Conservation (phyloP, 2,888 invertebrate genomes). For the Leucophenga maculata region DNA sequence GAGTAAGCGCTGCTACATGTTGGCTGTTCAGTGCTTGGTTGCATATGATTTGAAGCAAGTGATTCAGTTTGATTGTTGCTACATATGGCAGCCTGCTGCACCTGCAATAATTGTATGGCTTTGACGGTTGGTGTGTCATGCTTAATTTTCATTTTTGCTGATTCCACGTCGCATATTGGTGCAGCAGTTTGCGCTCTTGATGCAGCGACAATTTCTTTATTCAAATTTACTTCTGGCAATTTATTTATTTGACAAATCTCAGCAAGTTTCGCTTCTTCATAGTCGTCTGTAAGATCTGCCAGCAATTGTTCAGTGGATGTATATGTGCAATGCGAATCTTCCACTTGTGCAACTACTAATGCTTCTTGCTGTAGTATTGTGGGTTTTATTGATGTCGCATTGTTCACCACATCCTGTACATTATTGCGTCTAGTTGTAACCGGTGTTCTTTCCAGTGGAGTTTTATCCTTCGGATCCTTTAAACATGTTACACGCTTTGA, state of each 20-base stretch:
- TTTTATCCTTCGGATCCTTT: constrained; percentile 41
- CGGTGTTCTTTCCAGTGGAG: not conserved
- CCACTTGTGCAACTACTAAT: not conserved
- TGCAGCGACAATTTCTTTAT: constrained; percentile 35
- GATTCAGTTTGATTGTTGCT: constrained; percentile 1
- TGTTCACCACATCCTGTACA: constrained; percentile 19
- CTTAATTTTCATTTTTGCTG: constrained; percentile 22
- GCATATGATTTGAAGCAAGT: constrained; percentile 8
- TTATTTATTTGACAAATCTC: constrained; percentile 68
- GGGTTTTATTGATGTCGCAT: not conserved
- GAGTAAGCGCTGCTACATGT: constrained; percentile 53
- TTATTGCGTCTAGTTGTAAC: constrained; percentile 25
- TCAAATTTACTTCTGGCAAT: constrained; percentile 56
- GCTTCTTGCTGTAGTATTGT: not conserved
- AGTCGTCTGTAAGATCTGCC: constrained; percentile 63
- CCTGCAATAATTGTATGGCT: constrained; percentile 21
- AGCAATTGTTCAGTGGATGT: constrained; percentile 61
- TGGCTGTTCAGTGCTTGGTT: not conserved
- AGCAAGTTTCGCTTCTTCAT: constrained; percentile 66
- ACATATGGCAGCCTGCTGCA: constrained; percentile 10
- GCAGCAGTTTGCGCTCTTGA: constrained; percentile 22
- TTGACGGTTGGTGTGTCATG: not conserved
- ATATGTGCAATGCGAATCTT: constrained; percentile 45
- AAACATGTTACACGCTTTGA: constrained; percentile 58
- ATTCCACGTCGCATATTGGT: not conserved